Evolutionary conservation across 1,140 invertebrate genomes (phyloP).

Genomic region (Arion vulgaris): DNA sequence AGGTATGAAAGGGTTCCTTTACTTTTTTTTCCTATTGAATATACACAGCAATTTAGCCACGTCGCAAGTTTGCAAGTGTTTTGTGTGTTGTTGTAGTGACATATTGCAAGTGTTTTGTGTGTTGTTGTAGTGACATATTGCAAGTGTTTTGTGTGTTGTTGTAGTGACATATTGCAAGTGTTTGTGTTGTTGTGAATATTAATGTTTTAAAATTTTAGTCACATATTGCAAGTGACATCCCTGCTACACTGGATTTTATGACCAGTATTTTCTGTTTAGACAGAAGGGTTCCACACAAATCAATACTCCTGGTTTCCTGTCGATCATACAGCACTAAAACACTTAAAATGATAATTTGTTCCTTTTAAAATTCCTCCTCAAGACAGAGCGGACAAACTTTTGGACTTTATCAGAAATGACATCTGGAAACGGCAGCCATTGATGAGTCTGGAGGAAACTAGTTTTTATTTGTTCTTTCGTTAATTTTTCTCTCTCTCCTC

Average conservation of each 20-base stretch:
- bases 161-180: no score
- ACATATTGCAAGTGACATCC: not conserved
- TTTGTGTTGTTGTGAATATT: no score
- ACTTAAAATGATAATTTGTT: conserved; percentile 17
- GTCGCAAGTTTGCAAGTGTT: no score
- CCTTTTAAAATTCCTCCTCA: not conserved
- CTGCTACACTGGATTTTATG: not conserved
- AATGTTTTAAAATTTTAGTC: no score
- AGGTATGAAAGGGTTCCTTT: no score
- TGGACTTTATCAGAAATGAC: conserved; percentile 8
- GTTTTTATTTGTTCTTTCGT: not conserved
- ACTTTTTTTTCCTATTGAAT: no score
- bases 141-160: not conserved
- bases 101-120: no score
- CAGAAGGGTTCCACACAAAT: not conserved
- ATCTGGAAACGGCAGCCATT: conserved; percentile 13
- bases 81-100: no score
- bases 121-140: not conserved
- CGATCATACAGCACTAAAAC: conserved; percentile 8
- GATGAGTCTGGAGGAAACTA: not conserved
- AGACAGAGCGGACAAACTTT: not conserved
- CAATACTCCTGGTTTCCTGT: not conserved
- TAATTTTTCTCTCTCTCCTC: not conserved
- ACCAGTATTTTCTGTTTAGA: not conserved
- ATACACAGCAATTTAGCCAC: no score